phyloP scores from a whole-genome alignment of 2,113 vertebrate species.

The Alexandromys fortis region DNA sequence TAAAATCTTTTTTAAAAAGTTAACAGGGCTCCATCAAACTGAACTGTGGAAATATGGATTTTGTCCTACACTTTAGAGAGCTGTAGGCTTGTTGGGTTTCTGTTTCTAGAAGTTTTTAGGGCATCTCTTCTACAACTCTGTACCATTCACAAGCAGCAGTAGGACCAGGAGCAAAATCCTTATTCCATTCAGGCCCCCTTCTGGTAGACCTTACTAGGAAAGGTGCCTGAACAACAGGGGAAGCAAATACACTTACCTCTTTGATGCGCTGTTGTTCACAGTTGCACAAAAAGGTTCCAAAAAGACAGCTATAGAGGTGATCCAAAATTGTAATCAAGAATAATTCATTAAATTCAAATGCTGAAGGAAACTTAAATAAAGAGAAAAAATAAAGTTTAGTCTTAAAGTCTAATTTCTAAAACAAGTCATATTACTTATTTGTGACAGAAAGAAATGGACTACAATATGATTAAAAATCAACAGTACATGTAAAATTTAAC shows the following conservation, averaged over 20 bases:
- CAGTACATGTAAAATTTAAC: not conserved
- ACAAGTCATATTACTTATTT: slow-evolving; percentile 22
- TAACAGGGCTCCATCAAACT: not conserved
- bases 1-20: not conserved
- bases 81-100: not conserved
- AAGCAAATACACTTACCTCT: slow-evolving; percentile 85
- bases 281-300: slow-evolving; percentile 97
- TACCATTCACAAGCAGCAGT: not conserved
- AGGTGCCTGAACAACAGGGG: not conserved
- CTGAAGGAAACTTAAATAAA: slow-evolving; percentile 92
- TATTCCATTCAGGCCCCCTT: not conserved
- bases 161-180: not conserved
- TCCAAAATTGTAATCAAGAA: slow-evolving; percentile 97
- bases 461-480: not conserved
- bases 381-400: slow-evolving; percentile 53
- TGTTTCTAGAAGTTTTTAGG: not conserved
- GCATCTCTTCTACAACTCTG: not conserved
- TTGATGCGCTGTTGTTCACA: slow-evolving; percentile 92
- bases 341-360: slow-evolving; percentile 97
- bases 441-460: not conserved
- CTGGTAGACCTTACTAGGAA: not conserved
- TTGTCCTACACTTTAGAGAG: not conserved
- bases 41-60: not conserved
- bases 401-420: slow-evolving; percentile 47
- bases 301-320: slow-evolving; percentile 98